phyloP scores from a whole-genome alignment of 2,797 vertebrate genomes.

The Sphenodon punctatus region DNA sequence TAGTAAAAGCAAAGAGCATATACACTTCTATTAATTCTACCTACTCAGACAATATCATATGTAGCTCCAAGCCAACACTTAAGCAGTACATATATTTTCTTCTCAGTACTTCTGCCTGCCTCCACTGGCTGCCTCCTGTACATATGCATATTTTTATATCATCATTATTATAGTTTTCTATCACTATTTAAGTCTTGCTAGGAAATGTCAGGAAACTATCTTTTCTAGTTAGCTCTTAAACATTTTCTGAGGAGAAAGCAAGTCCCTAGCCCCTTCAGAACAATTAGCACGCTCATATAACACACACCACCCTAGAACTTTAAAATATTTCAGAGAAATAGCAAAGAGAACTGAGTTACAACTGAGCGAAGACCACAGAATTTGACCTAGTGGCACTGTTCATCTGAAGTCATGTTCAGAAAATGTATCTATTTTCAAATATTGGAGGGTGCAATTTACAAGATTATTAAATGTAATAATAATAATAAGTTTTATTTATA shows the following conservation, averaged over 20 bases:
- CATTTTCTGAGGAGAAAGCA: background rate
- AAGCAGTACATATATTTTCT: background rate
- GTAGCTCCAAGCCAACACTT: background rate
- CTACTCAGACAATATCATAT: background rate
- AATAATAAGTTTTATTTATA: no score
- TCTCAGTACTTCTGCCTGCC: background rate
- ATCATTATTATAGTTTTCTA: no score
- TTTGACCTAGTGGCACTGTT: background rate
- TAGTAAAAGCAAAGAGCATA: conserved; percentile 23
- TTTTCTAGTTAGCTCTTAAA: background rate
- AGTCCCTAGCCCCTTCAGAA: background rate
- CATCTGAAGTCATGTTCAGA: fast-evolving
- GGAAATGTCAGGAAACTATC: background rate
- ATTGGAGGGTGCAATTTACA: background rate
- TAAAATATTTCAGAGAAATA: background rate
- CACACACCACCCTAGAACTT: no score
- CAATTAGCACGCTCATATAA: background rate
- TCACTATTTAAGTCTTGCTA: background rate
- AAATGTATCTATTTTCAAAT: background rate
- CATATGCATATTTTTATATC: fast-evolving
- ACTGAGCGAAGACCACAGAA: background rate
- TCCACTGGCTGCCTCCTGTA: background rate
- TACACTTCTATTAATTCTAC: conserved; percentile 27
- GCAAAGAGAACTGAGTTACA: background rate
- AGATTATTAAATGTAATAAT: no score